These are phyloP conservation scores for Lasioglossum lativentre DNA, from an alignment of 2,888 invertebrate genomes.

Conservation along the genomic window DNA sequence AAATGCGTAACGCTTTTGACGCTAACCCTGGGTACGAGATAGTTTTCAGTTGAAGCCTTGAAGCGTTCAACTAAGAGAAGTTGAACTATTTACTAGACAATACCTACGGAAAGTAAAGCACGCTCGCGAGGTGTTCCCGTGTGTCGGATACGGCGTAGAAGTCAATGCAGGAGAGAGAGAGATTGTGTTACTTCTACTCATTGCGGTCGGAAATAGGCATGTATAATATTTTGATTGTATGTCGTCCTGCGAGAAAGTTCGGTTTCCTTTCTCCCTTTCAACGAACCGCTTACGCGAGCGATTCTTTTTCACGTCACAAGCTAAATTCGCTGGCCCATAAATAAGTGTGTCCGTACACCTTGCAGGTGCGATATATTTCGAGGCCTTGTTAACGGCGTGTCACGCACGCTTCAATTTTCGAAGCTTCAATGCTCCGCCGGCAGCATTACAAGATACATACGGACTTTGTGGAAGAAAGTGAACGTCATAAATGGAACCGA, in stretches of 20 bases:
- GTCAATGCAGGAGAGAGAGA: conserved; percentile 50
- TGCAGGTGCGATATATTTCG: neutral
- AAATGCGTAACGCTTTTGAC: conserved; percentile 43
- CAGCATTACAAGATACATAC: neutral
- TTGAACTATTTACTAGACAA: conserved; percentile 1
- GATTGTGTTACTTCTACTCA: conserved; percentile 49
- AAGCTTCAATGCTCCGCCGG: neutral
- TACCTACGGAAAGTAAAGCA: conserved; percentile 18
- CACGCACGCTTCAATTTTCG: neutral
- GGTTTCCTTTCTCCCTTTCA: conserved; percentile 54
- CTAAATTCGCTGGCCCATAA: neutral
- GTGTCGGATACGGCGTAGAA: conserved; percentile 17
- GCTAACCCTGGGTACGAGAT: conserved; percentile 3
- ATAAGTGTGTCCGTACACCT: neutral
- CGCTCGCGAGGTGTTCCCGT: neutral
- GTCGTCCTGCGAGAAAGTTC: conserved; percentile 59
- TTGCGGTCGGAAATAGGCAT: conserved; percentile 38
- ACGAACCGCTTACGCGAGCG: conserved; percentile 28
- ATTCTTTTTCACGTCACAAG: conserved; percentile 1
- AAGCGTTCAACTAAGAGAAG: conserved; percentile 32
- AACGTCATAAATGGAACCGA: neutral
- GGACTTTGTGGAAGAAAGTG: neutral
- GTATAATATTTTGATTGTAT: conserved; percentile 64
- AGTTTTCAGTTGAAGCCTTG: conserved; percentile 22
- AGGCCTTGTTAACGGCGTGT: conserved; percentile 7